These are phyloP conservation scores for Microtus pennsylvanicus DNA, from an alignment of 2,113 vertebrate species.

Conservation along the genomic window DNA sequence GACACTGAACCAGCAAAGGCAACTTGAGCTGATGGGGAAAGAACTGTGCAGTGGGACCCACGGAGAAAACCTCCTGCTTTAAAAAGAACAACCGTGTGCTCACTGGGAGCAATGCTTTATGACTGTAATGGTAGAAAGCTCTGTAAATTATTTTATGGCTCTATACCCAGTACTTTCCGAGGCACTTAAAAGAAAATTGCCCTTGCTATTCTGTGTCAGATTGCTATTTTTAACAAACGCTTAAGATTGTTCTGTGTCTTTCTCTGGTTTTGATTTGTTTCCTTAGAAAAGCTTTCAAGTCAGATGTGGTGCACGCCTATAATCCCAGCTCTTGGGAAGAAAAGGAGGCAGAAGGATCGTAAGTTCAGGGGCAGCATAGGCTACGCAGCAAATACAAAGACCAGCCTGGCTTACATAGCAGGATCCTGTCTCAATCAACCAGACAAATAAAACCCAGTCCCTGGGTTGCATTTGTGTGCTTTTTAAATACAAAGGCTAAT, in stretches of 20 bases:
- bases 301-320: background rate
- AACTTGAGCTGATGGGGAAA: background rate
- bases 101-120: background rate
- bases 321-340: background rate
- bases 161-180: background rate
- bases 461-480: background rate
- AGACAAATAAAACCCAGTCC: background rate
- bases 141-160: background rate
- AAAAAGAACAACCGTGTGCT: background rate
- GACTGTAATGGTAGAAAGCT: background rate
- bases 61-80: background rate
- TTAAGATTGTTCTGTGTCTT: conserved; percentile 1
- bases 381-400: background rate
- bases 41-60: background rate
- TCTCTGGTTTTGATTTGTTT: background rate
- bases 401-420: background rate
- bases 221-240: background rate
- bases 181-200: background rate
- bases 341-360: background rate
- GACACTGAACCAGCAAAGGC: background rate
- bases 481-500: background rate
- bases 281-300: background rate
- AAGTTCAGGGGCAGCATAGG: background rate
- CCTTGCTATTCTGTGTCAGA: background rate
- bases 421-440: background rate